phyloP scores from a whole-genome alignment of 2,797 vertebrate species.

The Anomalospiza imberbis region DNA sequence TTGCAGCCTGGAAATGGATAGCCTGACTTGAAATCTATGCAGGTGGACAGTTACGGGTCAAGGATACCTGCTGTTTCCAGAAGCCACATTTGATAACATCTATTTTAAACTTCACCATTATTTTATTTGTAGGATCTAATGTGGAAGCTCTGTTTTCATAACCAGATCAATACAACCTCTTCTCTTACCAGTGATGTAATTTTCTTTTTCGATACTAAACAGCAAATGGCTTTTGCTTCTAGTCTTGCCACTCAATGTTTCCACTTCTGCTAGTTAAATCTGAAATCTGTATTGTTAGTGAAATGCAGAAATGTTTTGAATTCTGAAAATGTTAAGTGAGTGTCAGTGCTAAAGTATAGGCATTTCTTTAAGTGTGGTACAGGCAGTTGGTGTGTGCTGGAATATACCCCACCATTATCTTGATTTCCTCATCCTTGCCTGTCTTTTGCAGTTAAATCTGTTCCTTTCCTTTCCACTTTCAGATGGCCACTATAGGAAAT shows the following conservation, averaged over 20 bases:
- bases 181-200: not conserved
- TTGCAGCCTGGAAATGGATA: not conserved
- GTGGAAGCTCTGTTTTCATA: not conserved
- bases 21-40: not conserved
- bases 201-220: not conserved
- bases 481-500: not conserved
- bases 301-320: not conserved
- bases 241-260: not conserved
- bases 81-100: not conserved
- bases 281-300: not conserved
- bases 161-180: not conserved
- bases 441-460: not conserved
- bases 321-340: not conserved
- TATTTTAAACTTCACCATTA: not conserved
- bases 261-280: not conserved
- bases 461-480: not conserved
- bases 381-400: not conserved
- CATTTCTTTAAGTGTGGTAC: not conserved
- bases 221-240: not conserved
- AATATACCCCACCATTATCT: not conserved
- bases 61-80: constrained; percentile 15
- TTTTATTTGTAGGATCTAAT: not conserved
- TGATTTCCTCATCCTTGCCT: not conserved
- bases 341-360: not conserved
- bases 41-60: not conserved